Conservation (phyloP, 2,797 vertebrate species). For the Hafferia zeledoni region DNA sequence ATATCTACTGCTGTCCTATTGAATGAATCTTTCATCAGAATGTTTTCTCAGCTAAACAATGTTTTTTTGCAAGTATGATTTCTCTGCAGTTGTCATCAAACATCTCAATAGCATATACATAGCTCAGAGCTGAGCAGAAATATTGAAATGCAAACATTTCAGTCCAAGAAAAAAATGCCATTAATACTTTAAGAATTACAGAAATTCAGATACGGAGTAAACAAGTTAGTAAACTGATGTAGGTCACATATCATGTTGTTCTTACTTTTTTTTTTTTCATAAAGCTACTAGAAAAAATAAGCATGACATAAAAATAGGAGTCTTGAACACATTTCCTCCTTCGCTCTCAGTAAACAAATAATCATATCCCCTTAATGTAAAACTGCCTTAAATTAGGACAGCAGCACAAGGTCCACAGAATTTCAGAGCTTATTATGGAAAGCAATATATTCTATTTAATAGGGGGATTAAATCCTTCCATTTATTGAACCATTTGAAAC, state of each 20-base stretch:
- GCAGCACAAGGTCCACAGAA: not conserved
- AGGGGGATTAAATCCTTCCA: not conserved
- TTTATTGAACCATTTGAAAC: not conserved
- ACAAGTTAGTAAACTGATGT: not conserved
- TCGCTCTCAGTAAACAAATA: not conserved
- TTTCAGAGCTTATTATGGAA: constrained; percentile 5
- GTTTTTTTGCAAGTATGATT: not conserved
- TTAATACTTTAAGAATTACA: not conserved
- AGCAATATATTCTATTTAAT: not conserved
- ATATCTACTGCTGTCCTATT: not conserved
- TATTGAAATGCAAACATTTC: not conserved
- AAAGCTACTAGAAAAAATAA: not conserved
- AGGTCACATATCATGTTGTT: not conserved
- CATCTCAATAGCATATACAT: not conserved
- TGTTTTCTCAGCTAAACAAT: not conserved
- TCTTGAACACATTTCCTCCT: not conserved
- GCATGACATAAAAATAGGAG: not conserved
- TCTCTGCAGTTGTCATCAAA: not conserved
- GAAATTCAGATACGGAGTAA: not conserved
- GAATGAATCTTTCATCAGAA: not conserved
- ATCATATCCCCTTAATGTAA: not conserved
- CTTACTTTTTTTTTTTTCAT: not conserved
- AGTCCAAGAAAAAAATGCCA: not conserved
- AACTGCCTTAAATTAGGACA: not conserved
- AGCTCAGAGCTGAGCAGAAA: not conserved